phyloP scores from a whole-genome alignment of 2,797 vertebrate species.

The Urosaurus nigricauda region DNA sequence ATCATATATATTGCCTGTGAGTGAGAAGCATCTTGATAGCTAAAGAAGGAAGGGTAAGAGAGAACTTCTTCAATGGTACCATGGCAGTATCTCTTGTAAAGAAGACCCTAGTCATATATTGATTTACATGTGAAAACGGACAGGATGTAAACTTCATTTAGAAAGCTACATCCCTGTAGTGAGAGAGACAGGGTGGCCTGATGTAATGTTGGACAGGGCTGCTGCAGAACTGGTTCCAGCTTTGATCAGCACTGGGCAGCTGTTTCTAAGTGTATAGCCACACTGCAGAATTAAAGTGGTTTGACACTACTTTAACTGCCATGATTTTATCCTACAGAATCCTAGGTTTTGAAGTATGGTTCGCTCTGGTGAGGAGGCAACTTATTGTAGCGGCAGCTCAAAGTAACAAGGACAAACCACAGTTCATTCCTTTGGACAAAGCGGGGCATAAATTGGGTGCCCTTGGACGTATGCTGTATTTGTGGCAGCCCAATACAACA shows the following conservation, averaged over 20 bases:
- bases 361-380: no score
- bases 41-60: not conserved
- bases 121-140: not conserved
- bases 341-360: no score
- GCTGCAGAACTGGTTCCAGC: not conserved
- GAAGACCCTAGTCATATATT: not conserved
- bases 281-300: no score
- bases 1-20: conserved; percentile 26
- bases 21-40: conserved; percentile 17
- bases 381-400: no score
- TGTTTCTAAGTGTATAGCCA: no score
- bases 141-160: not conserved
- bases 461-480: no score
- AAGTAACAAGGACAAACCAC: no score
- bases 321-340: no score
- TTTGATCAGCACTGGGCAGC: not conserved
- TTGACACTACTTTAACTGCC: no score
- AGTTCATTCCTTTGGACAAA: no score
- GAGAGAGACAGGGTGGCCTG: not conserved
- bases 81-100: conserved; percentile 12
- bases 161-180: not conserved
- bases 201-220: not conserved
- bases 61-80: not conserved
- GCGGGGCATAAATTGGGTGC: no score
- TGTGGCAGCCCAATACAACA: no score